Evolutionary conservation across 2,113 vertebrate species (phyloP).

Genomic region (Hypocryptadius cinnamomeus): DNA sequence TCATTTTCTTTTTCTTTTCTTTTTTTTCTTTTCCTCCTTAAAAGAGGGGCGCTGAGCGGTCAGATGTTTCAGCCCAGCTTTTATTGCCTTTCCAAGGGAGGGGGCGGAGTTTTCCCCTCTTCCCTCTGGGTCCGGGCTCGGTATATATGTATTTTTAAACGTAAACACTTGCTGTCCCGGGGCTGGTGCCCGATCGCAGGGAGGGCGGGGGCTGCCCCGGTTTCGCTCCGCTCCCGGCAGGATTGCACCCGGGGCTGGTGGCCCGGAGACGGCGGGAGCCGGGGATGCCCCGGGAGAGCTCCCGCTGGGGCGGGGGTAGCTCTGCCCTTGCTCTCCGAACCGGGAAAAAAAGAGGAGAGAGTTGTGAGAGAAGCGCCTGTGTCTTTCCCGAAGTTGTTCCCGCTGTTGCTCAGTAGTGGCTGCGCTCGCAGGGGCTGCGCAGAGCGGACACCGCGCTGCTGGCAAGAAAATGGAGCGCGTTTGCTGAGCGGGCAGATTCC

Average conservation of each 20-base stretch:
- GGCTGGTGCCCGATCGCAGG: background rate
- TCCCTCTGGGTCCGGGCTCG: background rate
- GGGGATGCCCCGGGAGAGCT: background rate
- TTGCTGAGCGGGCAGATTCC: constrained; percentile 60
- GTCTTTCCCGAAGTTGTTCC: background rate
- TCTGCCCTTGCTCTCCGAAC: background rate
- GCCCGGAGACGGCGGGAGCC: background rate
- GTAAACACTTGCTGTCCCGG: background rate
- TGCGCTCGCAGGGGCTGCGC: constrained; percentile 21
- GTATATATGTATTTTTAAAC: background rate
- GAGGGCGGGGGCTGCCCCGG: background rate
- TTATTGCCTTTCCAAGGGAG: background rate
- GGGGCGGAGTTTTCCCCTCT: constrained; percentile 22
- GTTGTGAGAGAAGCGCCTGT: background rate
- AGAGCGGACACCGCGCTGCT: constrained; percentile 24
- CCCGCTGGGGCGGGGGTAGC: background rate
- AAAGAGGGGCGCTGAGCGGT: background rate
- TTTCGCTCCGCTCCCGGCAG: background rate
- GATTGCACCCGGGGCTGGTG: background rate
- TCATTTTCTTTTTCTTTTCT: no score
- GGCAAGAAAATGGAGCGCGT: constrained; percentile 39
- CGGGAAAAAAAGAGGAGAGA: background rate
- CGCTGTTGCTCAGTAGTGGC: background rate
- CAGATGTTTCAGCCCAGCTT: background rate
- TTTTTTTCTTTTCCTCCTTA: no score